These are phyloP conservation scores for Calliphora vomitoria DNA, from an alignment of 2,888 invertebrate species.

Conservation along the genomic window DNA sequence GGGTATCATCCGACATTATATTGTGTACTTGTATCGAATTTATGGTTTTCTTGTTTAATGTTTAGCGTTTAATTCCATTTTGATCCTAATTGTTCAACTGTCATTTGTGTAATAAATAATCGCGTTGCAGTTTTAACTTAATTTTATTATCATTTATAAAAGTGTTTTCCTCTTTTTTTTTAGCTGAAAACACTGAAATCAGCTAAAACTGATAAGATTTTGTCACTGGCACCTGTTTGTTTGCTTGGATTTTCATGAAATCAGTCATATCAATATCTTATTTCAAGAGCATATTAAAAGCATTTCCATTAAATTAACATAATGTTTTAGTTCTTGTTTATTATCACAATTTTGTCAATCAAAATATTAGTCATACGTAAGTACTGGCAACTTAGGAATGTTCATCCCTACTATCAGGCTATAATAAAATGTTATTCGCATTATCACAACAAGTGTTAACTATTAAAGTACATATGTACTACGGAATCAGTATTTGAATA, in stretches of 20 bases:
- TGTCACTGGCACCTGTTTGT: slow-evolving; percentile 61
- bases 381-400: neutral
- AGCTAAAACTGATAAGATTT: slow-evolving; percentile 56
- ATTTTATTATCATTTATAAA: slow-evolving; percentile 41
- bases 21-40: neutral
- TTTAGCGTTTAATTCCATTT: slow-evolving; percentile 32
- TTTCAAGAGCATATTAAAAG: slow-evolving; percentile 50
- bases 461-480: too few species aligned
- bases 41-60: neutral
- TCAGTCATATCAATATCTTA: slow-evolving; percentile 57
- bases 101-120: slow-evolving; percentile 43
- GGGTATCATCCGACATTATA: slow-evolving; percentile 55
- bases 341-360: neutral
- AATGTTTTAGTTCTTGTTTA: slow-evolving; percentile 13
- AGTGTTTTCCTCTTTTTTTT: slow-evolving; percentile 7
- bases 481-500: too few species aligned
- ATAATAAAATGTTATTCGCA: neutral
- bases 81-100: slow-evolving; percentile 13
- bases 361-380: neutral
- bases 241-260: slow-evolving; percentile 41
- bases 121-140: slow-evolving; percentile 26
- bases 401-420: neutral
- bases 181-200: neutral
- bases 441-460: neutral
- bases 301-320: slow-evolving; percentile 65